A percentile compares a stretch with the other conserved stretches of the same genome.
phyloP scores from a whole-genome alignment of 2,113 vertebrate genomes.

The Carassius auratus region DNA sequence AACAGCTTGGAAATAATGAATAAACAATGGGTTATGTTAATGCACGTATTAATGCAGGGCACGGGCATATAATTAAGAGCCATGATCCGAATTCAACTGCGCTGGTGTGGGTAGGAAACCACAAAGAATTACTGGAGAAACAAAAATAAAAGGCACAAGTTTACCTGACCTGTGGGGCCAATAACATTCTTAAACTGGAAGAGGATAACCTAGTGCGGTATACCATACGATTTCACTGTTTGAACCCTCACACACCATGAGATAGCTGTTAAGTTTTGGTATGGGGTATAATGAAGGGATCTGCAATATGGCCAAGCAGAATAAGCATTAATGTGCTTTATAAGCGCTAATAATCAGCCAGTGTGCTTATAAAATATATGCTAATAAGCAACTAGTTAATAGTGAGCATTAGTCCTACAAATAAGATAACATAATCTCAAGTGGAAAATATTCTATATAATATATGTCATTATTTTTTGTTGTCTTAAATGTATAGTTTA shows the following conservation, averaged over 20 bases:
- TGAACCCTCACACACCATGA: background rate
- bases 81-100: slow-evolving; percentile 67
- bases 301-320: background rate
- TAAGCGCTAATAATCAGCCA: background rate
- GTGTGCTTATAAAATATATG: background rate
- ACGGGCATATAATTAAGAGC: slow-evolving; percentile 73
- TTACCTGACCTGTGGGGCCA: background rate
- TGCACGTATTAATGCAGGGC: slow-evolving; percentile 79
- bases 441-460: too few relatives aligned
- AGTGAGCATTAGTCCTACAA: background rate
- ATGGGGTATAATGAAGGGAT: background rate
- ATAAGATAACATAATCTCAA: too few relatives aligned
- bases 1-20: slow-evolving; percentile 80
- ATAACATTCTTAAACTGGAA: slow-evolving; percentile 15
- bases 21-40: slow-evolving; percentile 81
- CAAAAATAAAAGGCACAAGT: slow-evolving; percentile 22
- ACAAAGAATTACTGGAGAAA: slow-evolving; percentile 23
- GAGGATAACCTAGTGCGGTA: background rate
- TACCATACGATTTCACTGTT: slow-evolving; percentile 11
- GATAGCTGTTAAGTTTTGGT: background rate
- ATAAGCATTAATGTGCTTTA: background rate
- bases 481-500: too few relatives aligned
- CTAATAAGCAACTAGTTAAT: background rate
- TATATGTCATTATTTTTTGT: too few relatives aligned
- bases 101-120: background rate